Evolutionary conservation across 2,113 vertebrate genomes (phyloP), one percentile per base, ranked within the genome.

Genomic region (Balaeniceps rex): DNA sequence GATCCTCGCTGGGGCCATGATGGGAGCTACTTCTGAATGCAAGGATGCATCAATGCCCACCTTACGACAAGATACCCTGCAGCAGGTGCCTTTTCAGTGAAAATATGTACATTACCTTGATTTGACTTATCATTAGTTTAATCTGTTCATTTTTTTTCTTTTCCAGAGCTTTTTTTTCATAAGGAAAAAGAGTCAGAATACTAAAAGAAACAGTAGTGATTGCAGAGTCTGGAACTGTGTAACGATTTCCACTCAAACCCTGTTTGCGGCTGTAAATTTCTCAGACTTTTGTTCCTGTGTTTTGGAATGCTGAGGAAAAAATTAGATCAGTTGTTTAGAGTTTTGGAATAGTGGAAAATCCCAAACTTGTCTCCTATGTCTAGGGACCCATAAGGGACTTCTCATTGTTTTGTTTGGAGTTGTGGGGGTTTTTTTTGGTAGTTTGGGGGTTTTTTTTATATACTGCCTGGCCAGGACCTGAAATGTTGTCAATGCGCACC

Each of bases 11-110:
- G 96, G 44, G 74, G 65, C 77, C 88, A 58, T 95, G 91, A 71
- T 85, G 89, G 87, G 82, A 96, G n/a, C 85, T 90, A 44, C 93
- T 95, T 96, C 87, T 89, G 58, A 94, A 95, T 95, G 93, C 90
- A 95, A 94, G 86, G 55, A 94, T 90, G 88, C 72, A 74, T 89
- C 92, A 88, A 22, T 71, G 60, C 55, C 22, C 61, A 82, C 69
- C 88, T 95, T 94, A 72, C 4, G 23, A 87, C 31, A 90, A 69
- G 85, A 88, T 54, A 63, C 69, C 63, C 79, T 91, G 76, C 63
- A 87, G 92, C 93, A 95, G 87, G 60, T 95, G 69, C 60, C 66
- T 90, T 93, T 95, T 85, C 61, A 90, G 65, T 83, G 83, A 93
- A 88, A 87, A 96, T 74, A 82, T 85, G 77, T 86, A 91, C 81